Percentiles rank a stretch among this genome's conserved stretches.
Conservation (phyloP, 1,140 invertebrate genomes). For the Bombyx mandarina region DNA sequence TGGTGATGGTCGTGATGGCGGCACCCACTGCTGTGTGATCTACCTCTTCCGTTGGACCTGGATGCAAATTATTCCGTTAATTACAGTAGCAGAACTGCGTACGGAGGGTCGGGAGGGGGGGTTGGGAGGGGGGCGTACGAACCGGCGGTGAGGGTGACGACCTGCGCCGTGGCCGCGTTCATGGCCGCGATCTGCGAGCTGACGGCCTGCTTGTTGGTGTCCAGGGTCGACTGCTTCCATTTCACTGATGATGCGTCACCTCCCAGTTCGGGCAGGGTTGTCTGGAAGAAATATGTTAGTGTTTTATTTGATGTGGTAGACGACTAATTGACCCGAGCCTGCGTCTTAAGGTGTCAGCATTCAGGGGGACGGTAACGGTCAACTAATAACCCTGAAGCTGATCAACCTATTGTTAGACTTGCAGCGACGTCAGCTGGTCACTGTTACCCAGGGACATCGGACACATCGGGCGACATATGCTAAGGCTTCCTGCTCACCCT, state of each 20-base stretch:
- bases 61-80: too few relatives aligned
- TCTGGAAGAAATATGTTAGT: conserved; percentile 42
- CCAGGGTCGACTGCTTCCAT: conserved; percentile 95
- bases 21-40: conserved; percentile 97
- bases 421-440: too few relatives aligned
- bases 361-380: too few relatives aligned
- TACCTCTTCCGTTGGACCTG: conserved; percentile 81
- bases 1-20: conserved; percentile 97
- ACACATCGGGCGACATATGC: too few relatives aligned
- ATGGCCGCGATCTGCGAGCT: conserved; percentile 97
- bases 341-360: too few relatives aligned
- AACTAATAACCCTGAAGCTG: too few relatives aligned
- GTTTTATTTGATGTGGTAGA: too few relatives aligned
- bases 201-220: conserved; percentile 96
- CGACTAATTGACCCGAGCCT: too few relatives aligned
- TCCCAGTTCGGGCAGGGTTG: conserved; percentile 85
- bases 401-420: too few relatives aligned
- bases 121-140: conserved; percentile 10
- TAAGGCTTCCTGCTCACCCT: conserved; percentile 33
- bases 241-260: conserved; percentile 87
- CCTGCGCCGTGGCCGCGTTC: conserved; percentile 98
- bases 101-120: background rate
- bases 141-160: conserved; percentile 94
- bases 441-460: too few relatives aligned
- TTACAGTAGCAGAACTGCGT: too few relatives aligned